Evolutionary conservation across 2,888 invertebrate species (phyloP), one percentile per base, ranked within the genome.

Genomic region (Choristoneura rosaceana): DNA sequence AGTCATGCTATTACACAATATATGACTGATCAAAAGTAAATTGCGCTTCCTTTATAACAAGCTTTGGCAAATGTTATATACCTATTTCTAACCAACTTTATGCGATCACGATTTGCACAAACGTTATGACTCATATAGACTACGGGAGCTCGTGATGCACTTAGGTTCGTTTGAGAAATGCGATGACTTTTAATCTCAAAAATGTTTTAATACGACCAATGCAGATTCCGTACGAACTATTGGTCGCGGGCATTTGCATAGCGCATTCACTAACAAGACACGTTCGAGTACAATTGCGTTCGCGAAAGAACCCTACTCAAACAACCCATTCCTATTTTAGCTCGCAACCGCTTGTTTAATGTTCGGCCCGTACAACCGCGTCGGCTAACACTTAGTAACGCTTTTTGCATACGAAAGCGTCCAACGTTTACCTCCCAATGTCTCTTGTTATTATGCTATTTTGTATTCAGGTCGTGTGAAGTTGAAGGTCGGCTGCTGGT

Each of bases 251-350:
- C 79, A 92, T 93, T 93, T 90, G 88, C 92, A 90, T 92, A 90
- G 86, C 88, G 91, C 92, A 92, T 93, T 93, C 91, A 83, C 89
- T 93, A 93, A 92, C 93, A 92, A 92, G 91, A 93, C 93, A 94
- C 93, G 93, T 93, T 87, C 91, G 86, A 88, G 84, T 88, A 91
- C 90, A 93, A 94, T 93, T 92, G 92, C 92, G 90, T 89, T 93
- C 92, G 90, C 92, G 90, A 93, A 93, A 93, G 92, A 93, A 92
- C 93, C 93, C 92, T 92, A 89, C 91, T 93, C 92, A 93, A 94
- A 93, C 91, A 92, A 90, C 89, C 93, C 92, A 93, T 93, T 93
- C 90, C 93, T 93, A 93, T 92, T 93, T 92, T 87, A 91, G 89
- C 90, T 89, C 87, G 85, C 88, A 86, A 88, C 90, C 90, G 89